Evolutionary conservation across 2,888 invertebrate genomes (phyloP).

Genomic region (Helicoverpa assulta): DNA sequence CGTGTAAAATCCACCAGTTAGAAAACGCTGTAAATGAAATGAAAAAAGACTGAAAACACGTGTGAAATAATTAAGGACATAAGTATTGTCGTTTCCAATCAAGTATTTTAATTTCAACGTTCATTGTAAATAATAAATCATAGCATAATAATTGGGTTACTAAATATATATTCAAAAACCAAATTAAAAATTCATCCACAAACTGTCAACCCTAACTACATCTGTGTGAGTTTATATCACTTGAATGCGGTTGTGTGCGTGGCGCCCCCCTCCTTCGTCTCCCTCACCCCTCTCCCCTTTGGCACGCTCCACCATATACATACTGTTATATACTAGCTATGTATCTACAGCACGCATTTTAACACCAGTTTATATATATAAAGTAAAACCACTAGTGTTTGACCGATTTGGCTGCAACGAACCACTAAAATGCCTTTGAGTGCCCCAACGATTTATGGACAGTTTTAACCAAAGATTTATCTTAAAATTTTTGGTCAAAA

Average conservation of each 20-base stretch:
- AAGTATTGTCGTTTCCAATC: too few species aligned
- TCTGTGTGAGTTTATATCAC: conserved; percentile 52
- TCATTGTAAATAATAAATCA: too few species aligned
- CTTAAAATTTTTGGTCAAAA: conserved; percentile 21
- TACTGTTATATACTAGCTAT: conserved; percentile 40
- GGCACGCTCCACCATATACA: conserved; percentile 60
- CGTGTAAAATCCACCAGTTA: too few species aligned
- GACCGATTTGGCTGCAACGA: conserved; percentile 74
- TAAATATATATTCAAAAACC: not conserved
- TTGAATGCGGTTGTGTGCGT: conserved; percentile 50
- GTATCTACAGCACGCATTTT: conserved; percentile 55
- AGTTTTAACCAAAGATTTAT: conserved; percentile 27
- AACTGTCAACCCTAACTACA: conserved; percentile 54
- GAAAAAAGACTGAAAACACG: too few species aligned
- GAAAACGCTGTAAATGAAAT: too few species aligned
- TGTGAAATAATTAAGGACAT: too few species aligned
- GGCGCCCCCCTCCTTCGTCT: conserved; percentile 19
- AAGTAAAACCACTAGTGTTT: conserved; percentile 52
- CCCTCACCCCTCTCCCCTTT: conserved; percentile 46
- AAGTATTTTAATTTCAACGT: too few species aligned
- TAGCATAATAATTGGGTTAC: not conserved
- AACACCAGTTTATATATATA: conserved; percentile 52
- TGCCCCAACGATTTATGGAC: conserved; percentile 48
- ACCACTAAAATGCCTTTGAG: conserved; percentile 60
- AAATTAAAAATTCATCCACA: not conserved